Evolutionary conservation across 1,140 invertebrate genomes (phyloP).

Genomic region (Maniola jurtina): DNA sequence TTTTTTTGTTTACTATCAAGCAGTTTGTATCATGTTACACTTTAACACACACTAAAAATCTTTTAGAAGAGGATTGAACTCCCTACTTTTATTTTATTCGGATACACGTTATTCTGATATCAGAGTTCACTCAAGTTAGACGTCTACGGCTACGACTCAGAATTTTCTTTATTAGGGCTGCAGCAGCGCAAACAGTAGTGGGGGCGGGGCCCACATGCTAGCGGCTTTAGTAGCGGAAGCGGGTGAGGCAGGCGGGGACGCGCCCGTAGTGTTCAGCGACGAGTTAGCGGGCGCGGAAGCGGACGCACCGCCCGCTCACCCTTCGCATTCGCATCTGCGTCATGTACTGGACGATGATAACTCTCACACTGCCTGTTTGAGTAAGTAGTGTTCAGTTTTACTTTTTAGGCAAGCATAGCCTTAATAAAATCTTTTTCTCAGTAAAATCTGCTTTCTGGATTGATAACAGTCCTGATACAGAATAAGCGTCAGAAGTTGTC

Average conservation of each 20-base stretch:
- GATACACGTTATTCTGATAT: no score
- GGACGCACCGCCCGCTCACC: conserved; percentile 49
- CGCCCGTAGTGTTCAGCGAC: conserved; percentile 95
- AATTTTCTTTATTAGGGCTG: conserved; percentile 7
- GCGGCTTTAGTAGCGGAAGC: conserved; percentile 57
- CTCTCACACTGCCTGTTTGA: conserved; percentile 90
- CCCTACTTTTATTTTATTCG: no score
- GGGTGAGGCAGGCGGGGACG: conserved; percentile 89
- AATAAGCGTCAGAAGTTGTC: no score
- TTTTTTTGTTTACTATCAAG: no score
- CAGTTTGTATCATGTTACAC: no score
- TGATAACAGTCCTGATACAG: no score
- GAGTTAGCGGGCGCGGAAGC: conserved; percentile 88
- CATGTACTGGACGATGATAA: conserved; percentile 80
- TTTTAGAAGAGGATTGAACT: no score
- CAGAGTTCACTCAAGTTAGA: no score
- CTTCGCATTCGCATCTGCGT: conserved; percentile 38
- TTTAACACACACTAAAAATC: no score
- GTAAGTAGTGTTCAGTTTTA: conserved; percentile 40
- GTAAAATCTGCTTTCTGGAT: no score
- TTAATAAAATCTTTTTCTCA: no score
- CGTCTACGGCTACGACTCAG: no score
- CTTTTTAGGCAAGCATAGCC: not conserved
- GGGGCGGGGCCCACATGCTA: conserved; percentile 49
- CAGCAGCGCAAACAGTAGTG: conserved; percentile 15